These are phyloP conservation scores for Tortrix viridana DNA, from an alignment of 2,888 invertebrate genomes.

Conservation along the genomic window DNA sequence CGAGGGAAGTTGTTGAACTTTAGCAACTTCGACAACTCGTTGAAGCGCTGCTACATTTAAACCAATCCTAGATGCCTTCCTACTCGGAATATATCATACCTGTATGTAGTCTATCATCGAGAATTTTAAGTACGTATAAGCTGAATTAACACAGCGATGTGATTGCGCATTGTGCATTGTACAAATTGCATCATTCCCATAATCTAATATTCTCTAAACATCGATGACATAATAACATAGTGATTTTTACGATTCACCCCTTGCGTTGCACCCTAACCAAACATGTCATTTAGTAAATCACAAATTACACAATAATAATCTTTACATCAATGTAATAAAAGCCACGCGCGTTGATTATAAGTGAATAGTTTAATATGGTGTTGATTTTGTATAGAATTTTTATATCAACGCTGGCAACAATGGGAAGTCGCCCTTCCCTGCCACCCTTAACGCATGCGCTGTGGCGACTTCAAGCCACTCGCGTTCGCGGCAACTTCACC, in stretches of 20 bases:
- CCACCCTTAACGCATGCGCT: slow-evolving; percentile 78
- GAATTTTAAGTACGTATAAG: no score
- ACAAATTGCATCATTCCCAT: slow-evolving; percentile 9
- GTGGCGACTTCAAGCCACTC: slow-evolving; percentile 66
- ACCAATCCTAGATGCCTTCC: no score
- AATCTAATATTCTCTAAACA: slow-evolving; percentile 37
- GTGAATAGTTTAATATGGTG: slow-evolving; percentile 37
- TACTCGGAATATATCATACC: no score
- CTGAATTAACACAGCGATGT: background rate
- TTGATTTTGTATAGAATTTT: slow-evolving; percentile 50
- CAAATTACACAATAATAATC: slow-evolving; percentile 49
- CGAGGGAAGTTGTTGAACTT: no score
- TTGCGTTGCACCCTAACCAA: slow-evolving; percentile 44
- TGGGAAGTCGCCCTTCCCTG: slow-evolving; percentile 63
- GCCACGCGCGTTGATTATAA: slow-evolving; percentile 47
- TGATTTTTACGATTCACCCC: slow-evolving; percentile 45
- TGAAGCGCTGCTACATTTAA: no score
- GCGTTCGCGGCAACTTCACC: slow-evolving; percentile 74
- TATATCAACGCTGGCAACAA: slow-evolving; percentile 73
- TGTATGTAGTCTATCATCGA: no score
- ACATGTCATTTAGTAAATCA: slow-evolving; percentile 40
- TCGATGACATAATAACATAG: slow-evolving; percentile 69
- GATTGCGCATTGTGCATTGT: background rate
- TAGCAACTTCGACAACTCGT: no score
- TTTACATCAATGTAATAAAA: slow-evolving; percentile 55